phyloP scores from a whole-genome alignment of 2,797 vertebrate genomes.

The Pangasius djambal region DNA sequence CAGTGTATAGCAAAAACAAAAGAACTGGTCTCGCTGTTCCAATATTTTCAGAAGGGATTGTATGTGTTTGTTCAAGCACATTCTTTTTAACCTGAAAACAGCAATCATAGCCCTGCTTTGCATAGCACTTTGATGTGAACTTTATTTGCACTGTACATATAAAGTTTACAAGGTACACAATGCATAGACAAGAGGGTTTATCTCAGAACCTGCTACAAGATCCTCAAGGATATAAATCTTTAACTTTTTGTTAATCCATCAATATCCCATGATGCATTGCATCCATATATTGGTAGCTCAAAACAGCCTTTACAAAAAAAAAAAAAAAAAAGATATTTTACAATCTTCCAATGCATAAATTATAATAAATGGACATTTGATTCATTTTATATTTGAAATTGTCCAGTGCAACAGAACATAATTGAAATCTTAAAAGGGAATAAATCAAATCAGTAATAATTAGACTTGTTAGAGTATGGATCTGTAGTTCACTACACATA shows the following conservation, averaged over 20 bases:
- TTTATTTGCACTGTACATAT: constrained; percentile 57
- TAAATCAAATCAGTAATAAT: constrained; percentile 65
- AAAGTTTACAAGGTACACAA: constrained; percentile 69
- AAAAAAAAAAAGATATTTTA: constrained; percentile 67
- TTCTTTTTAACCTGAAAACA: not conserved
- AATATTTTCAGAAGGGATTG: not conserved
- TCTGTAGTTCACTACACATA: not conserved
- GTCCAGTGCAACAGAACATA: constrained; percentile 69
- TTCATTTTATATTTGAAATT: constrained; percentile 25
- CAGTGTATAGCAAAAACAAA: not conserved
- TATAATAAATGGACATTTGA: constrained; percentile 73
- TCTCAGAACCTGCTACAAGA: constrained; percentile 77
- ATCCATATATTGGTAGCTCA: constrained; percentile 82
- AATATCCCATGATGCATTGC: constrained; percentile 84
- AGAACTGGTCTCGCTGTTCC: not conserved
- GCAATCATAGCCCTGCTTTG: constrained; percentile 43
- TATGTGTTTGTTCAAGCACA: constrained; percentile 22
- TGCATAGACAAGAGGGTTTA: constrained; percentile 86
- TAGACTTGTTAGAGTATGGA: not conserved
- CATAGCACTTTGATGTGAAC: constrained; percentile 59
- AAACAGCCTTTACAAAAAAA: constrained; percentile 84
- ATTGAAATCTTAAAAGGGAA: constrained; percentile 52
- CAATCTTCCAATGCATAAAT: constrained; percentile 74
- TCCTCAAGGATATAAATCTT: constrained; percentile 79
- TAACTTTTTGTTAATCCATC: constrained; percentile 72